Conservation (phyloP, 2,113 vertebrate genomes). For the Brachyistius frenatus region DNA sequence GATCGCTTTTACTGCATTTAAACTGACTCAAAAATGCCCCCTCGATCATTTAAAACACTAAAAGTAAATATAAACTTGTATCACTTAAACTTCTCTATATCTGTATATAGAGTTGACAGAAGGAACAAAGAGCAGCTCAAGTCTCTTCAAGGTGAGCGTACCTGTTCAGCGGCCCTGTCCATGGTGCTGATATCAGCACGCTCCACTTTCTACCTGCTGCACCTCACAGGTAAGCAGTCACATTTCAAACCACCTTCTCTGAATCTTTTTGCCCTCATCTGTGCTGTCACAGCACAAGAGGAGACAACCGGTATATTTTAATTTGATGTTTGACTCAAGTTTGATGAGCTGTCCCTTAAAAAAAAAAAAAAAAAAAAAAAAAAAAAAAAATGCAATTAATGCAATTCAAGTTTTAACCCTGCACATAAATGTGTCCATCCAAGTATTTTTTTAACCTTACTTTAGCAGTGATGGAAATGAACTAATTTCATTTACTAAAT, state of each 20-base stretch:
- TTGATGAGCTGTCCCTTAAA: background rate
- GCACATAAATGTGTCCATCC: background rate
- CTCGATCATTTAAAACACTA: background rate
- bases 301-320: background rate
- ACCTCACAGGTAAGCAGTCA: slow-evolving; percentile 24
- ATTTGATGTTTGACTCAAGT: background rate
- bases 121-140: background rate
- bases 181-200: slow-evolving; percentile 70
- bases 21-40: background rate
- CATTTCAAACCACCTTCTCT: background rate
- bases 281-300: background rate
- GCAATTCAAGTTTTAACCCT: background rate
- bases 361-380: background rate
- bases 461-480: no score
- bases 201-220: slow-evolving; percentile 28
- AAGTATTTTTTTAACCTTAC: background rate
- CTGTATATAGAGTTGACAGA: background rate
- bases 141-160: slow-evolving; percentile 55
- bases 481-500: no score
- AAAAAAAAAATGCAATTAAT: background rate
- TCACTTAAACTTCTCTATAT: background rate
- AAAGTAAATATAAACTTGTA: no score
- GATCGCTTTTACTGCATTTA: background rate
- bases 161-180: slow-evolving; percentile 69
- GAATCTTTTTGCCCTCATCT: background rate